These are phyloP conservation scores for Bungarus multicinctus DNA, from an alignment of 2,113 vertebrate genomes.

Conservation along the genomic window DNA sequence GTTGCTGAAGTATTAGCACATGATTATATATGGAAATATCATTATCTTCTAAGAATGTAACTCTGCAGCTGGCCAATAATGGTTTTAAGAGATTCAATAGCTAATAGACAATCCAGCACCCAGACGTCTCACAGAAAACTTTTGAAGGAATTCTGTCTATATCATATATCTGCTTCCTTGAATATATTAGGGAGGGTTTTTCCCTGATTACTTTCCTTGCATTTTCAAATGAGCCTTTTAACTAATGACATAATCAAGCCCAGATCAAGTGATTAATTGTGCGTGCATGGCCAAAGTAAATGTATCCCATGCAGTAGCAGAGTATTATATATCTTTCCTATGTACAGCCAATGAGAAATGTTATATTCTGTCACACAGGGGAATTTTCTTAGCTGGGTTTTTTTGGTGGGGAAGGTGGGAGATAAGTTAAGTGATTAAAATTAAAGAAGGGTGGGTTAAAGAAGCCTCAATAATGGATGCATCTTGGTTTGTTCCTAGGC, in stretches of 20 bases:
- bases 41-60: background rate
- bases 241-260: background rate
- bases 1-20: background rate
- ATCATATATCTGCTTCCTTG: background rate
- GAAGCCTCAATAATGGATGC: background rate
- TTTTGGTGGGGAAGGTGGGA: accelerated
- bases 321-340: background rate
- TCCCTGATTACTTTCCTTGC: background rate
- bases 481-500: slow-evolving; percentile 60
- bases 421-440: background rate
- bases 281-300: background rate
- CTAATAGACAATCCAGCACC: background rate
- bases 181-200: background rate
- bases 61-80: background rate
- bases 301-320: background rate
- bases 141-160: background rate
- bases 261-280: background rate
- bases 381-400: background rate
- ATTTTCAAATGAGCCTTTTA: background rate
- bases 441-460: slow-evolving; percentile 1
- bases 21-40: slow-evolving; percentile 2
- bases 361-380: background rate
- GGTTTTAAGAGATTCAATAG: slow-evolving; percentile 14
- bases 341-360: background rate
- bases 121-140: slow-evolving; percentile 4